Conservation (phyloP, 2,888 invertebrate species). For the Dasysyrphus tricinctus region DNA sequence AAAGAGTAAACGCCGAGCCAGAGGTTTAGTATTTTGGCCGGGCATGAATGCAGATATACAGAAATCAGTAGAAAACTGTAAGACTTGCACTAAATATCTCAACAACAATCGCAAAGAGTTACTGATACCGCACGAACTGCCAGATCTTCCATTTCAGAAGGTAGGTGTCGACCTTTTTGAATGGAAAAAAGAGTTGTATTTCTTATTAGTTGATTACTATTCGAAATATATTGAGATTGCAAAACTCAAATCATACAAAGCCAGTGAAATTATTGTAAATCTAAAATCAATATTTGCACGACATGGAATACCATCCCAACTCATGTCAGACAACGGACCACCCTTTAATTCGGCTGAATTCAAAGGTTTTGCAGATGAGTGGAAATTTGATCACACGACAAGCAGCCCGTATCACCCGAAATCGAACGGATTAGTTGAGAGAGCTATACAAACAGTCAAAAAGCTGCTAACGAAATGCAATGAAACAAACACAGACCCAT, state of each 20-base stretch:
- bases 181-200: constrained; percentile 36
- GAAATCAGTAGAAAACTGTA: background rate
- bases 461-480: background rate
- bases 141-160: background rate
- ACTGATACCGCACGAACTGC: background rate
- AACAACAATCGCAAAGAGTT: background rate
- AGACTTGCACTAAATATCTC: background rate
- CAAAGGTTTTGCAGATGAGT: background rate
- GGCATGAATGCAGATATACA: constrained; percentile 31
- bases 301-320: background rate
- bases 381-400: background rate
- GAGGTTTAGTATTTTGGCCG: constrained; percentile 45
- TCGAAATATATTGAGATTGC: constrained; percentile 39
- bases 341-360: background rate
- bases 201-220: constrained; percentile 47
- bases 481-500: background rate
- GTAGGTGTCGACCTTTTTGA: background rate
- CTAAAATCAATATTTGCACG: background rate
- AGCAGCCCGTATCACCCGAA: background rate
- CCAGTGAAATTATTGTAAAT: background rate
- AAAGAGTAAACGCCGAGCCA: constrained; percentile 7
- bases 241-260: constrained; percentile 15
- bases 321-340: background rate
- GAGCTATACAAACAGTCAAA: background rate
- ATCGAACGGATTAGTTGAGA: background rate